Conservation (phyloP, 1,140 invertebrate genomes). For the Pseudoatta argentina region DNA sequence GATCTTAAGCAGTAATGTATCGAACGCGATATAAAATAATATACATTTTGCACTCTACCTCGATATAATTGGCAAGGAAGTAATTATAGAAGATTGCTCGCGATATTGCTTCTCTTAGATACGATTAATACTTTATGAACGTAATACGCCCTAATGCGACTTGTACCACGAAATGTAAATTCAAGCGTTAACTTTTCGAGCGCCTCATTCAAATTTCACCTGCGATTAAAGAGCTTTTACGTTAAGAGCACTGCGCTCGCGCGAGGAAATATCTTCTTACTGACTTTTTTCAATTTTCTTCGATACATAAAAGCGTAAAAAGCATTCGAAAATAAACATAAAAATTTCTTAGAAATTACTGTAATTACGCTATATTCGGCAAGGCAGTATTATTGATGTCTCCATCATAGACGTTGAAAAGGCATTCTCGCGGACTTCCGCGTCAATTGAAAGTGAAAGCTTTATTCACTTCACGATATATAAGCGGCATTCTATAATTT, state of each 20-base stretch:
- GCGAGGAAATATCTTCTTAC: neutral
- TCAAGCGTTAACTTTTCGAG: conserved; percentile 54
- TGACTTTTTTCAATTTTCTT: conserved; percentile 35
- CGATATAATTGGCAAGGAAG: neutral
- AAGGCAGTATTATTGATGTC: neutral
- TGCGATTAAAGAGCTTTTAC: conserved; percentile 55
- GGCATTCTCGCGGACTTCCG: conserved; percentile 9
- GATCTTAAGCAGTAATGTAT: conserved; percentile 19
- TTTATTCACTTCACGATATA: conserved; percentile 47
- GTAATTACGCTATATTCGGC: neutral
- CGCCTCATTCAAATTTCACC: conserved; percentile 49
- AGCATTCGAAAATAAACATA: neutral
- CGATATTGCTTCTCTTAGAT: conserved; percentile 32
- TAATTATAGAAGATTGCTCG: conserved; percentile 35
- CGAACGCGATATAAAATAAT: conserved; percentile 5
- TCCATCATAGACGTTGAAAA: conserved; percentile 10
- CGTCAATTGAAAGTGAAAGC: conserved; percentile 32
- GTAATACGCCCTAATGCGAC: conserved; percentile 42
- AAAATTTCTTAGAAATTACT: conserved; percentile 23
- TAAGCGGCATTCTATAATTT: conserved; percentile 54
- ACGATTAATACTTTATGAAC: conserved; percentile 54
- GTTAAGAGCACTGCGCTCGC: conserved; percentile 33
- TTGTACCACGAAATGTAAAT: conserved; percentile 47
- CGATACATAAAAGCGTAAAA: neutral
- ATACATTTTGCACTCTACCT: conserved; percentile 1